Conservation (phyloP, 2,113 vertebrate species). For the Triplophysa rosa region DNA sequence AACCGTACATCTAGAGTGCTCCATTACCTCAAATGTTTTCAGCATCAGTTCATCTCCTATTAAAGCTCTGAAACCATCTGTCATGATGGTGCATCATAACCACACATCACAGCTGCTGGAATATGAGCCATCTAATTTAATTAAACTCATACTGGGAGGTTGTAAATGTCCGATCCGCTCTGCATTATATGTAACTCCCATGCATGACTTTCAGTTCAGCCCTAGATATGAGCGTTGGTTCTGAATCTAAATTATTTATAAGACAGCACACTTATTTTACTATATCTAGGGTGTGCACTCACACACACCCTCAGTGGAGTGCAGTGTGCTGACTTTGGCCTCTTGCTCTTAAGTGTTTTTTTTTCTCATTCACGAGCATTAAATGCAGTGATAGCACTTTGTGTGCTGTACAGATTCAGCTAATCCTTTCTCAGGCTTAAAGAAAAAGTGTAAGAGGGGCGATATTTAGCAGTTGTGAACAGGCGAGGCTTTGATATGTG, state of each 20-base stretch:
- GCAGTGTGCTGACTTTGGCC: slow-evolving; percentile 34
- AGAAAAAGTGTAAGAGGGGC: neutral
- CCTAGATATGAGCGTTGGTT: neutral
- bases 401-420: slow-evolving; percentile 24
- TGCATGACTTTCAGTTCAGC: neutral
- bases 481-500: neutral
- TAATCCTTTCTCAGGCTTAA: slow-evolving; percentile 31
- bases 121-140: slow-evolving; percentile 2
- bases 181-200: neutral
- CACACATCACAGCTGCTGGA: slow-evolving; percentile 2
- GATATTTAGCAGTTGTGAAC: neutral
- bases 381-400: slow-evolving; percentile 40
- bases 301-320: slow-evolving; percentile 9
- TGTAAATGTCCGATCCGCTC: slow-evolving; percentile 16
- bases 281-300: neutral
- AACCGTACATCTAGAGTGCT: slow-evolving; percentile 2
- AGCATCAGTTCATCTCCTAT: slow-evolving; percentile 5
- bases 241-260: slow-evolving; percentile 40
- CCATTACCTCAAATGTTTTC: slow-evolving; percentile 34
- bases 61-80: neutral
- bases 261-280: slow-evolving; percentile 26
- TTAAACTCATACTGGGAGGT: slow-evolving; percentile 5
- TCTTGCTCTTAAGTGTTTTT: slow-evolving; percentile 39
- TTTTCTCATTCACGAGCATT: slow-evolving; percentile 34
- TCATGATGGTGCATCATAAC: slow-evolving; percentile 29